Percentiles rank a stretch among this genome's conserved stretches.
These are phyloP conservation scores for Drosophila basisetae DNA, from an alignment of 2,888 invertebrate genomes.

Conservation along the genomic window DNA sequence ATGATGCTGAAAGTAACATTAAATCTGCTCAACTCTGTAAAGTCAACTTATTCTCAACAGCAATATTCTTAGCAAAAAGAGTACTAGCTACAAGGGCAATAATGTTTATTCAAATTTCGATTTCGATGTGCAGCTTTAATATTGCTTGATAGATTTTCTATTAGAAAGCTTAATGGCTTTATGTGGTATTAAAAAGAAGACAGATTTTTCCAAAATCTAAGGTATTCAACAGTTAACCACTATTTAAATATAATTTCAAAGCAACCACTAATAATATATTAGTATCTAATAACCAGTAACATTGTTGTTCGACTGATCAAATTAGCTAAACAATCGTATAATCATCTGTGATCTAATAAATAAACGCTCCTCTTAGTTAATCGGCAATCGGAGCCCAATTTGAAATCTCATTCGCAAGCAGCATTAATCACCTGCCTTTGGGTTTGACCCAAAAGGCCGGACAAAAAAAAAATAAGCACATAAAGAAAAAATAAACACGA, in stretches of 20 bases:
- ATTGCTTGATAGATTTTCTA: background rate
- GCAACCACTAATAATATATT: background rate
- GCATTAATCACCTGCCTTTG: constrained; percentile 52
- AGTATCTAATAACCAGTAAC: background rate
- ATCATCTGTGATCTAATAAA: constrained; percentile 17
- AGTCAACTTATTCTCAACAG: too few species aligned
- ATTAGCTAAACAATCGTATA: constrained; percentile 7
- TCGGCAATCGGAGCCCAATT: constrained; percentile 19
- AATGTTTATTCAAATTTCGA: background rate
- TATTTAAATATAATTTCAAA: background rate
- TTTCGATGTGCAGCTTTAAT: background rate
- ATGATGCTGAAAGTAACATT: background rate
- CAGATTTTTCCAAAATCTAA: background rate
- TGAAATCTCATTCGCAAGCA: constrained; percentile 9
- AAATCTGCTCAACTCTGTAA: background rate
- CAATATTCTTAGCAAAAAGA: background rate
- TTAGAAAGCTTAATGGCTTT: background rate
- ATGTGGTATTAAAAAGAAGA: background rate
- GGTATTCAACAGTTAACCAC: background rate
- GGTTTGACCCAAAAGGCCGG: constrained; percentile 61
- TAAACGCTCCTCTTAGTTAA: constrained; percentile 27
- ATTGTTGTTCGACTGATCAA: constrained; percentile 1
- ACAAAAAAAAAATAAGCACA: constrained; percentile 2
- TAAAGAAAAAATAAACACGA: constrained; percentile 31
- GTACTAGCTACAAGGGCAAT: background rate